Base-by-base conservation (phyloP, 1,140 invertebrate species). In the Phocides pigmalion region DNA sequence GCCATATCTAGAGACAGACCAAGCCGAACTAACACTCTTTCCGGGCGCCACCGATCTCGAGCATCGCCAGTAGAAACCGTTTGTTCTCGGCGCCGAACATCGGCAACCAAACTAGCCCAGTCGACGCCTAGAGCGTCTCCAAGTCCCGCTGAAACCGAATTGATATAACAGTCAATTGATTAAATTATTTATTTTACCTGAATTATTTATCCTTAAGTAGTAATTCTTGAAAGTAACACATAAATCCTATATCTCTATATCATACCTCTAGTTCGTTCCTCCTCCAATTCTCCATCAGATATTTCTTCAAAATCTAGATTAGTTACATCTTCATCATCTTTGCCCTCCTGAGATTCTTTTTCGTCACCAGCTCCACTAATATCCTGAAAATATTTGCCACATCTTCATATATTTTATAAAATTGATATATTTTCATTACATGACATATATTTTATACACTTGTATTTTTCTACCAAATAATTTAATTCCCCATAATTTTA, bases 71-170 rank as follows among this genome's bases (percentile, higher is more conserved):
- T 91, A 0, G 93, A 93, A 12, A 92, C 72, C 1, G 82, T 72
- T 64, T 92, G 87, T 56, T 93, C 92, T 4, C 93, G 93, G 3
- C 94, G 93, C 22, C 94, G 94, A 8, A 95, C 95, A 86, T 97
- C 96, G 0, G 95, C 95, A 0, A 97, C 95, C 8, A 98, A 89
- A 85, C 96, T 97, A 20, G 97, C 95, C 97, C 97, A 98, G 86
- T 98, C 97, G 0, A 98, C 97, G n/a, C 97, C 96, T 8, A 98
- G 83, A 12, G 96, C 96, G 90, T 98, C 97, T 11, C 96, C 96
- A 59, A 97, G 93, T 59, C 96, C 96, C 89, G 94, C 87, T 89
- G 25, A 62, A 82, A 79, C n/a, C n/a, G n/a, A n/a, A n/a, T n/a
- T n/a, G n/a, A 28, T 6, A 49, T 49, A 14, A 8, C 5, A n/a